Evolutionary conservation across 2,113 vertebrate genomes (phyloP), one percentile per base, ranked within the genome.

Genomic region (Scophthalmus maximus): DNA sequence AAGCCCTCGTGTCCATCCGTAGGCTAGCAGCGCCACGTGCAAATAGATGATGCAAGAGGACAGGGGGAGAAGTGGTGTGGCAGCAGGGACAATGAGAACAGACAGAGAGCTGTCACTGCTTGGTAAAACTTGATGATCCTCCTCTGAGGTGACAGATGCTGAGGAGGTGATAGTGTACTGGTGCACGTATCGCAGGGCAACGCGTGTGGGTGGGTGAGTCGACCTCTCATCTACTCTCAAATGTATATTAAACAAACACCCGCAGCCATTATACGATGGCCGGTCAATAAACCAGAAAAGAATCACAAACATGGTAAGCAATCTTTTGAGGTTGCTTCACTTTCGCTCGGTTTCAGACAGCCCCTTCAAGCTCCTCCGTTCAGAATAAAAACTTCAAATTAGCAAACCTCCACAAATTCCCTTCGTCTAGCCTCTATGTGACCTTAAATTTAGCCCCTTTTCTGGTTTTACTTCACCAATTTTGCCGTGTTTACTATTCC

Each of bases 1-100:
- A 87, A 84, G 85, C 79, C 76, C 64, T 63, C 69, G 64, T 69
- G 79, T 87, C 66, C 76, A 57, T 82, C 81, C 70, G n/a, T 30
- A 22, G 79, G 91, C 76, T 49, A 66, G 53, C 65, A 75, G 62
- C 32, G 23, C 70, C 64, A 68, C 65, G 81, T 82, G 79, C 61
- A 73, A 77, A 82, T 80, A 81, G 70, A 76, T 91, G 89, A 93
- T 92, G 79, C 63, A 71, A 84, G 62, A 42, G 87, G 90, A 92
- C 89, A 91, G 73, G 76, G 78, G 76, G 85, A 84, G 82, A 88
- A 91, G 85, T 78, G 77, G 72, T 90, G 58, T 79, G 90, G 76
- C 88, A 74, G 87, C 76, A 72, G 81, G 79, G 75, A 85, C 62
- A 69, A 78, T 74, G 75, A 76, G 73, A 85, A 77, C 23, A 8